Evolutionary conservation across 2,888 invertebrate genomes (phyloP).

Genomic region (Lasioglossum leucozonium): DNA sequence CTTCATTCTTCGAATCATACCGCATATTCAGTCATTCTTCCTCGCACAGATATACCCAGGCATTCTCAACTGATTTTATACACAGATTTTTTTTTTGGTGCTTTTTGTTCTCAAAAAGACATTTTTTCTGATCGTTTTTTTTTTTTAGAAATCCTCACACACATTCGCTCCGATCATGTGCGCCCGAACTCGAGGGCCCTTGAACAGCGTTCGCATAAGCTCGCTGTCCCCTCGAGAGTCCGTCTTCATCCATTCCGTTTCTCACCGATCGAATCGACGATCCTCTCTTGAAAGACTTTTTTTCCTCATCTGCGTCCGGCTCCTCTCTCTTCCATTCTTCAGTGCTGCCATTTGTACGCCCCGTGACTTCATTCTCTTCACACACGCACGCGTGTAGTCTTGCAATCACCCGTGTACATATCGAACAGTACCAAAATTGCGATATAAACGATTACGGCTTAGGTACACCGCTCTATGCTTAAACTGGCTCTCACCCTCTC

Average conservation of each 20-base stretch:
- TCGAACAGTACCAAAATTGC: constrained; percentile 63
- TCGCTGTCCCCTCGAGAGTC: neutral
- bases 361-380: neutral
- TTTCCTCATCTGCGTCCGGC: neutral
- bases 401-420: constrained; percentile 21
- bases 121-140: constrained; percentile 73
- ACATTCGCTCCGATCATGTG: constrained; percentile 44
- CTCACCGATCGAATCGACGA: constrained; percentile 37
- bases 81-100: constrained; percentile 71
- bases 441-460: constrained; percentile 56
- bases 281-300: constrained; percentile 53
- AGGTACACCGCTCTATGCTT: constrained; percentile 14
- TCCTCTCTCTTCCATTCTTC: neutral
- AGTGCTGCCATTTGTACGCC: constrained; percentile 3
- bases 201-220: constrained; percentile 52
- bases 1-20: neutral
- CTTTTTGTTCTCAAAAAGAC: constrained; percentile 76
- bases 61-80: constrained; percentile 57
- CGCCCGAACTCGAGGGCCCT: neutral
- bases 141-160: constrained; percentile 61
- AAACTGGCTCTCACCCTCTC: constrained; percentile 18
- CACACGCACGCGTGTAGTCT: constrained; percentile 17
- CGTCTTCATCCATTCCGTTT: neutral
- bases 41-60: constrained; percentile 26
- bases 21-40: constrained; percentile 3